Conservation (phyloP, 2,797 vertebrate species). For the Centropyge bicolor region DNA sequence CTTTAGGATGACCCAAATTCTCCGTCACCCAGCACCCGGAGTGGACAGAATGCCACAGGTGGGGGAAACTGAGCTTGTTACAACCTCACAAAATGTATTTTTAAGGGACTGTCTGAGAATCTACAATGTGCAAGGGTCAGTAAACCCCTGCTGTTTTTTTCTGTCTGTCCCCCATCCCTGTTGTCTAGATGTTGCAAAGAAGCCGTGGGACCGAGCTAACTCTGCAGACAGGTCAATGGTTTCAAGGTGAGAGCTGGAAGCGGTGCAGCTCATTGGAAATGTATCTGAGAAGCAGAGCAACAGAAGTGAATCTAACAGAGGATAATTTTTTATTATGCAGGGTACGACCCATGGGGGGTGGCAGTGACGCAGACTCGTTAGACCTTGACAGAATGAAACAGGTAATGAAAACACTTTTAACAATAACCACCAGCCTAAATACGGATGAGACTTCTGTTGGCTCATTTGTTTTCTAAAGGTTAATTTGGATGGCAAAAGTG, state of each 20-base stretch:
- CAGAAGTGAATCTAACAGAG: not conserved
- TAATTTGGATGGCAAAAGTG: not conserved
- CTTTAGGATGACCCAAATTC: slow-evolving; percentile 93
- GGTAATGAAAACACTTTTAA: slow-evolving; percentile 79
- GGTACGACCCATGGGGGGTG: slow-evolving; percentile 92
- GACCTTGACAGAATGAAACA: slow-evolving; percentile 99
- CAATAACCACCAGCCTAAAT: not conserved
- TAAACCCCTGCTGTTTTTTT: not conserved
- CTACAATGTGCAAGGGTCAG: not conserved
- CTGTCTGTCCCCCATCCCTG: slow-evolving; percentile 9
- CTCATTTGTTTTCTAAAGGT: not conserved
- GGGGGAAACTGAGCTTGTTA: not conserved
- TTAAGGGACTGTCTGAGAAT: not conserved
- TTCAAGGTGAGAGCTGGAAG: slow-evolving; percentile 88
- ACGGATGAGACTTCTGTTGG: not conserved
- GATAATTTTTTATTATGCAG: slow-evolving; percentile 75
- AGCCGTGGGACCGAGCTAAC: slow-evolving; percentile 98
- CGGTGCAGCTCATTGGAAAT: not conserved
- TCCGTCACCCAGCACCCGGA: slow-evolving; percentile 87
- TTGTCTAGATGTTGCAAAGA: slow-evolving; percentile 91
- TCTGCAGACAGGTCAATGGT: slow-evolving; percentile 95
- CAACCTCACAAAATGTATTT: not conserved
- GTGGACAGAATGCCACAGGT: slow-evolving; percentile 93
- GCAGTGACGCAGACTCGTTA: slow-evolving; percentile 92
- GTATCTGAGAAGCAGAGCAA: not conserved